These are phyloP conservation scores for Diglossa cyanea DNA, from an alignment of 2,797 vertebrate genomes.

Conservation along the genomic window DNA sequence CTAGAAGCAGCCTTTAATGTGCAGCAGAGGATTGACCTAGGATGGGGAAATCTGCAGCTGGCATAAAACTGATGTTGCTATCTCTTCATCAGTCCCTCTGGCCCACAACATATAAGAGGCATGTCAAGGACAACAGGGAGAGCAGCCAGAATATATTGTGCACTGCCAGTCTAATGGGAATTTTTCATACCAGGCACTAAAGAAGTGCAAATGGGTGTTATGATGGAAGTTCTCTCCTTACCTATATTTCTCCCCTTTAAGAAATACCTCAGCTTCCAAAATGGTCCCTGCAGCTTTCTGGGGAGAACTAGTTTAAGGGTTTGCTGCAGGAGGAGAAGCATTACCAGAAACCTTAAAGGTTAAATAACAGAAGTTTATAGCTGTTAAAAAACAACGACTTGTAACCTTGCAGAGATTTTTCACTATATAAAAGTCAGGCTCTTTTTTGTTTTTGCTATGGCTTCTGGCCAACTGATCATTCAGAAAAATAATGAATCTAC, in stretches of 20 bases:
- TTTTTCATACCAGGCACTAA: conserved; percentile 26
- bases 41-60: conserved; percentile 11
- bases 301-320: background rate
- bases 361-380: background rate
- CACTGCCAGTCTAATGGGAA: background rate
- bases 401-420: background rate
- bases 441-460: background rate
- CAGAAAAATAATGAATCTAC: background rate
- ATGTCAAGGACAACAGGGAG: conserved; percentile 27
- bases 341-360: background rate
- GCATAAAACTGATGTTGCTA: conserved; percentile 27
- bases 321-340: background rate
- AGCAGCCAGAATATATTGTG: conserved; percentile 30
- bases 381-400: background rate
- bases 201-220: background rate
- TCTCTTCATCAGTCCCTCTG: conserved; percentile 41
- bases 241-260: background rate
- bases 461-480: background rate
- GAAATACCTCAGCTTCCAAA: conserved; percentile 6
- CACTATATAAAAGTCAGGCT: background rate
- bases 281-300: background rate
- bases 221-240: background rate
- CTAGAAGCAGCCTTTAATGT: conserved; percentile 21
- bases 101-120: background rate
- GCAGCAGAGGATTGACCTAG: background rate